phyloP scores from a whole-genome alignment of 2,797 vertebrate species.

The Austrolebias charrua region DNA sequence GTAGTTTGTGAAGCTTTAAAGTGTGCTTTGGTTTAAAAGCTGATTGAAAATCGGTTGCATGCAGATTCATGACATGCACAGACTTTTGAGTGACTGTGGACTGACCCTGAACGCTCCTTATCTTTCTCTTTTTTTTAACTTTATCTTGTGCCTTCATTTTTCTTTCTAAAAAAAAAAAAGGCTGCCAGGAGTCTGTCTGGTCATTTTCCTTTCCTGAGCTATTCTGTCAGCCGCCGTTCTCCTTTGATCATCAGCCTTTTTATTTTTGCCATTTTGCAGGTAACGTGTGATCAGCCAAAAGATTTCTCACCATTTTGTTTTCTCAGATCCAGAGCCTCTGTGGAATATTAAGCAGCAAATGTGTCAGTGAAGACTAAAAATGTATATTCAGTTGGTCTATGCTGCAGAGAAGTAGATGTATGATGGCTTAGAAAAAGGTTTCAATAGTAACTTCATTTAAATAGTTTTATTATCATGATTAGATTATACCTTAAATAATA shows the following conservation, averaged over 20 bases:
- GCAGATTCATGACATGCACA: slow-evolving; percentile 12
- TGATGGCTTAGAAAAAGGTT: no score
- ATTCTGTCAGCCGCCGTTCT: slow-evolving; percentile 13
- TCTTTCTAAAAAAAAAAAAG: slow-evolving; percentile 9
- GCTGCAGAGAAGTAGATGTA: no score
- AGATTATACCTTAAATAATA: not conserved
- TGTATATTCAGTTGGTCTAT: not conserved
- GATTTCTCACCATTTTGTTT: slow-evolving; percentile 2
- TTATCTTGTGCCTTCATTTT: slow-evolving; percentile 19
- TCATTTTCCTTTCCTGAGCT: slow-evolving; percentile 25
- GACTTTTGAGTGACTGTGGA: slow-evolving; percentile 43
- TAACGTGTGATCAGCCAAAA: slow-evolving; percentile 19
- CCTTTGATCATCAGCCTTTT: slow-evolving; percentile 23
- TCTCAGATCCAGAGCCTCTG: slow-evolving; percentile 8
- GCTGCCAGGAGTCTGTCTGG: slow-evolving; percentile 7
- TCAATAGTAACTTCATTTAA: not conserved
- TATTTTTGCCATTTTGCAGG: slow-evolving; percentile 22
- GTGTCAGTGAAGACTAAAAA: not conserved
- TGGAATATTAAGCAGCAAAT: slow-evolving; percentile 7
- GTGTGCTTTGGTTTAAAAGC: slow-evolving; percentile 39
- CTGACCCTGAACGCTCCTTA: slow-evolving; percentile 22
- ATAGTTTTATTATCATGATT: not conserved
- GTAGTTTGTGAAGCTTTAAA: slow-evolving; percentile 27
- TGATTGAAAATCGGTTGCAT: slow-evolving; percentile 22
- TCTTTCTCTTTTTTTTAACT: not conserved